Conservation (phyloP, 2,888 invertebrate species). For the Abrostola triplasia region DNA sequence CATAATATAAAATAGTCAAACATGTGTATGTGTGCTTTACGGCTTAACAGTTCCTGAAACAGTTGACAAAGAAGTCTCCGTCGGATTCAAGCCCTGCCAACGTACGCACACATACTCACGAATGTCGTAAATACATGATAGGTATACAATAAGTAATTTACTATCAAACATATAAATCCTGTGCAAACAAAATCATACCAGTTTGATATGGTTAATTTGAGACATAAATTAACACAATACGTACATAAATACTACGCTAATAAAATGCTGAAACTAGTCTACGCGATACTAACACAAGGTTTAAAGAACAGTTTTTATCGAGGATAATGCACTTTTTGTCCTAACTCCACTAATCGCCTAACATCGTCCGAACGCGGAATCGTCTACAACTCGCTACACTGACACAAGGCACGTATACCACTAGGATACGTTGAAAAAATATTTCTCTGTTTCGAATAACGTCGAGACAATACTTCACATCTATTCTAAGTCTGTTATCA, state of each 20-base stretch:
- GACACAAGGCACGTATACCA: slow-evolving; percentile 83
- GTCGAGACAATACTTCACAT: slow-evolving; percentile 57
- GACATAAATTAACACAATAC: slow-evolving; percentile 68
- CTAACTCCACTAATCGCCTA: slow-evolving; percentile 53
- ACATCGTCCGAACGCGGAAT: slow-evolving; percentile 54
- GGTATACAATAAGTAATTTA: slow-evolving; percentile 13
- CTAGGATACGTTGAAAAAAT: slow-evolving; percentile 85
- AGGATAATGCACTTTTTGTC: slow-evolving; percentile 57
- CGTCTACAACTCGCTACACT: slow-evolving; percentile 64
- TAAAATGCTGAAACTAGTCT: slow-evolving; percentile 83
- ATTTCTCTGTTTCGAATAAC: slow-evolving; percentile 77
- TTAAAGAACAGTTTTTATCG: slow-evolving; percentile 55
- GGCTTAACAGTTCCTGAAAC: no score
- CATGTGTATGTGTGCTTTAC: background rate
- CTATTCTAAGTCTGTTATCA: slow-evolving; percentile 61
- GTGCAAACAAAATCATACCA: slow-evolving; percentile 61
- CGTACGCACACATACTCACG: background rate
- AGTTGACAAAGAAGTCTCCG: background rate
- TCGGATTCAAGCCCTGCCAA: background rate
- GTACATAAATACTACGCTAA: slow-evolving; percentile 71
- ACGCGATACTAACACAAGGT: slow-evolving; percentile 68
- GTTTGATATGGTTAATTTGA: slow-evolving; percentile 78
- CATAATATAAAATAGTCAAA: slow-evolving; percentile 6
- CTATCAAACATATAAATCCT: slow-evolving; percentile 30
- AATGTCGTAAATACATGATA: background rate